Evolutionary conservation across 2,888 invertebrate species (phyloP).

Genomic region (Atethmia centrago): DNA sequence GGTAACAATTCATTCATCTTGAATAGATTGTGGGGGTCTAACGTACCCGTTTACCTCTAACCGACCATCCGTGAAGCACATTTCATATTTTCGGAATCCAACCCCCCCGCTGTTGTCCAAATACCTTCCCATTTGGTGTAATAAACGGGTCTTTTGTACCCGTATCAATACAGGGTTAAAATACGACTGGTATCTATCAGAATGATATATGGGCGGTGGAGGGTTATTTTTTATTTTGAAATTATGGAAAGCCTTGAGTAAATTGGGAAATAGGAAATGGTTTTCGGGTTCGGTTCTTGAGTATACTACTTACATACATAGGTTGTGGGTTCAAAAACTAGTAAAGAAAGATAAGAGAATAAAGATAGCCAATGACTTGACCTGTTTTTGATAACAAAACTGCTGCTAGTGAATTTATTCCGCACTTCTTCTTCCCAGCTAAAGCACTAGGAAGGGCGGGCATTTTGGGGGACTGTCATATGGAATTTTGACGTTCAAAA

Average conservation of each 20-base stretch:
- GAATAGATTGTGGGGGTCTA: slow-evolving; percentile 40
- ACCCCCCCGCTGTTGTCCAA: slow-evolving; percentile 59
- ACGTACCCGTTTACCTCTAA: slow-evolving; percentile 47
- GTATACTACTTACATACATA: background rate
- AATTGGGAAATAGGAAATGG: background rate
- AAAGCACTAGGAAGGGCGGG: too few relatives aligned
- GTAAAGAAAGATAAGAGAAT: background rate
- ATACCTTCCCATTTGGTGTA: slow-evolving; percentile 65
- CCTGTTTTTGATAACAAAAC: too few relatives aligned
- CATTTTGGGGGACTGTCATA: too few relatives aligned
- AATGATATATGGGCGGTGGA: slow-evolving; percentile 49
- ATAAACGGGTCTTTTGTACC: slow-evolving; percentile 67
- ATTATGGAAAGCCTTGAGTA: slow-evolving; percentile 31
- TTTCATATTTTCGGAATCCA: slow-evolving; percentile 58
- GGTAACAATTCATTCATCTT: slow-evolving; percentile 51
- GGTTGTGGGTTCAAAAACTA: background rate
- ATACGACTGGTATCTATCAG: slow-evolving; percentile 65
- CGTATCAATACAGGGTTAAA: slow-evolving; percentile 66
- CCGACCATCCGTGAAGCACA: slow-evolving; percentile 50
- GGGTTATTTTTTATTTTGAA: slow-evolving; percentile 52
- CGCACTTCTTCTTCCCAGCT: too few relatives aligned
- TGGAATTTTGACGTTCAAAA: too few relatives aligned
- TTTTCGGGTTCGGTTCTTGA: background rate
- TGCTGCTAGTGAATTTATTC: too few relatives aligned
- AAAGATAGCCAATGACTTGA: too few relatives aligned